Percentiles rank a stretch among this genome's conserved stretches.
These are phyloP conservation scores for Cosmorhoe ocellata DNA, from an alignment of 2,888 invertebrate species.

Conservation along the genomic window DNA sequence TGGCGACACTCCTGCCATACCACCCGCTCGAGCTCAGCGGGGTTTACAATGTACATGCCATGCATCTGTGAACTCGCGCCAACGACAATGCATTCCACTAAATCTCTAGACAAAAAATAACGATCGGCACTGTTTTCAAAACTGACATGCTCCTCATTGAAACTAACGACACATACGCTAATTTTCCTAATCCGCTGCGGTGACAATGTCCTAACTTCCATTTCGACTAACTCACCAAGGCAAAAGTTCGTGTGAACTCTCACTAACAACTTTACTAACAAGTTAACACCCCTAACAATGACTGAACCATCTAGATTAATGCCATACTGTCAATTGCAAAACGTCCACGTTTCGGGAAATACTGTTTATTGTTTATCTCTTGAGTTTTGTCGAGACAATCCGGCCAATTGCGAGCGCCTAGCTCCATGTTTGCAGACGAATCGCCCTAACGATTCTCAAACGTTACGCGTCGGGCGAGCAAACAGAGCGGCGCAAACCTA, in stretches of 20 bases:
- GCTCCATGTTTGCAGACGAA: constrained; percentile 73
- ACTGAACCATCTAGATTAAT: constrained; percentile 80
- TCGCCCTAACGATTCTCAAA: constrained; percentile 79
- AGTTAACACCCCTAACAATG: constrained; percentile 77
- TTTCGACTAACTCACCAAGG: constrained; percentile 68
- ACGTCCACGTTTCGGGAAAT: constrained; percentile 75
- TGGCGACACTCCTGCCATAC: constrained; percentile 84
- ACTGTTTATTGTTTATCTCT: constrained; percentile 74
- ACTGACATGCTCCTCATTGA: constrained; percentile 60
- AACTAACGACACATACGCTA: constrained; percentile 65
- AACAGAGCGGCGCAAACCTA: constrained; percentile 64
- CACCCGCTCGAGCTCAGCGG: constrained; percentile 86
- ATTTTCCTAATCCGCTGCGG: constrained; percentile 65
- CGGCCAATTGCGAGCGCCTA: constrained; percentile 69
- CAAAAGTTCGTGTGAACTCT: constrained; percentile 74
- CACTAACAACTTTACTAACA: constrained; percentile 78
- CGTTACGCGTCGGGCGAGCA: constrained; percentile 76
- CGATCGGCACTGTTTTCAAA: constrained; percentile 58
- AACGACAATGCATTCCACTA: constrained; percentile 80
- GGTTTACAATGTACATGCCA: constrained; percentile 88
- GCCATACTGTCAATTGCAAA: constrained; percentile 74
- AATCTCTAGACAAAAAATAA: constrained; percentile 58
- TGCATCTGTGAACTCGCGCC: constrained; percentile 88
- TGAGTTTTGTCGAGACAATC: constrained; percentile 71
- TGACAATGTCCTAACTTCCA: constrained; percentile 71